These are phyloP conservation scores for Globia sparganii DNA, from an alignment of 2,888 invertebrate species.

Conservation along the genomic window DNA sequence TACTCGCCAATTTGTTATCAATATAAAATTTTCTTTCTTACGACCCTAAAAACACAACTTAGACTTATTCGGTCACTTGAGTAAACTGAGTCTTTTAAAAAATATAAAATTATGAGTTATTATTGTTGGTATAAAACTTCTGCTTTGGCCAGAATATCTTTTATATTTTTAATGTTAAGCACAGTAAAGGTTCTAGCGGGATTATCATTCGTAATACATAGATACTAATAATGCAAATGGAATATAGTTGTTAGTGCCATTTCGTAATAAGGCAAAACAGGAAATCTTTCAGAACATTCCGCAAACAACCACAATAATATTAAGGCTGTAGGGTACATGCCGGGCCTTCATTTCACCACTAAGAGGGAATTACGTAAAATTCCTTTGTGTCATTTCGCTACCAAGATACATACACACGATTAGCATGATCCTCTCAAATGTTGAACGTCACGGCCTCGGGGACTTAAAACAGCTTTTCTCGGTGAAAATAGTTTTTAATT, in stretches of 20 bases:
- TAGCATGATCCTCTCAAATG: conserved; percentile 58
- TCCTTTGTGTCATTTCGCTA: conserved; percentile 61
- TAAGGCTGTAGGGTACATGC: conserved; percentile 40
- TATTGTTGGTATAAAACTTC: conserved; percentile 9
- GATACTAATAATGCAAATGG: conserved; percentile 57
- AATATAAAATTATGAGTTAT: conserved; percentile 14
- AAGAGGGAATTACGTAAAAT: conserved; percentile 62
- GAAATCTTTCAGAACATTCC: conserved; percentile 50
- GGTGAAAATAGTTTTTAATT: conserved; percentile 42
- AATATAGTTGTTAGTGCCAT: conserved; percentile 47
- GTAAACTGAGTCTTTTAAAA: conserved; percentile 22
- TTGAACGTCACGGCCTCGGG: conserved; percentile 28
- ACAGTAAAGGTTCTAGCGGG: not conserved
- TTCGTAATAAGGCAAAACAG: conserved; percentile 44
- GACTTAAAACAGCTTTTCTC: conserved; percentile 45
- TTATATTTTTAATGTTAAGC: not conserved
- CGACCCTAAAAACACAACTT: conserved; percentile 25
- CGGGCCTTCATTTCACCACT: conserved; percentile 49
- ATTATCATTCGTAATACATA: conserved; percentile 34
- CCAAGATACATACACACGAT: conserved; percentile 45
- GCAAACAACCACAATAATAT: conserved; percentile 56
- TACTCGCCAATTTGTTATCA: conserved; percentile 28
- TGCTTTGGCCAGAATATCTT: conserved; percentile 7
- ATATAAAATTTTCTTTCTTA: conserved; percentile 30
- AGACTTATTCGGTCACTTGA: conserved; percentile 25